These are phyloP conservation scores for Mesocricetus auratus DNA, from an alignment of 2,113 vertebrate species.

Conservation along the genomic window DNA sequence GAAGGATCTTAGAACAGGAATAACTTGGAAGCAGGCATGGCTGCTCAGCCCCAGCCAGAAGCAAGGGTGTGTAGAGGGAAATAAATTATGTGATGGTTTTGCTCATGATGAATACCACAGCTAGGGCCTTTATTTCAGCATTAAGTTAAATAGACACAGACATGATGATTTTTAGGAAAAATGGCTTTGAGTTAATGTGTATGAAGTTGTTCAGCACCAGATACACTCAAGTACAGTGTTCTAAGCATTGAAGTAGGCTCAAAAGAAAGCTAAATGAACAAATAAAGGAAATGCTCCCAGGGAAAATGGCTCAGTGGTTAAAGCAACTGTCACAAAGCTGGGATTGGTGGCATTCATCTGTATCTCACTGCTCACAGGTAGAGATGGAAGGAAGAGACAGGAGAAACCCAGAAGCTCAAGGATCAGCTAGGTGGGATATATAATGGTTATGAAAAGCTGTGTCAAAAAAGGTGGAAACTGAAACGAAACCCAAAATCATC, in stretches of 20 bases:
- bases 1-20: neutral
- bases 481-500: too few relatives aligned
- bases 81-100: neutral
- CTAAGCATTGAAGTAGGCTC: neutral
- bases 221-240: neutral
- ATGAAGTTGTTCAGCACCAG: neutral
- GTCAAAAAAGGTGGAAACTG: too few relatives aligned
- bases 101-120: neutral
- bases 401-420: too few relatives aligned
- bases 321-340: neutral
- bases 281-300: neutral
- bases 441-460: too few relatives aligned
- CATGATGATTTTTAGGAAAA: slow-evolving; percentile 19
- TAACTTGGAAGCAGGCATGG: neutral
- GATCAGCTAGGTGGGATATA: neutral
- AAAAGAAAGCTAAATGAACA: slow-evolving; percentile 6
- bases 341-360: neutral
- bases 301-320: neutral
- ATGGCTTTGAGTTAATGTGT: neutral
- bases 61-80: neutral
- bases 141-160: neutral
- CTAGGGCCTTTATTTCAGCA: neutral
- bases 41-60: neutral
- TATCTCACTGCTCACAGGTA: neutral
- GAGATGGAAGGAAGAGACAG: neutral